A percentile compares a stretch with the other conserved stretches of the same genome.
These are phyloP conservation scores for Fragum fragum DNA, from an alignment of 2,888 invertebrate genomes.

Conservation along the genomic window DNA sequence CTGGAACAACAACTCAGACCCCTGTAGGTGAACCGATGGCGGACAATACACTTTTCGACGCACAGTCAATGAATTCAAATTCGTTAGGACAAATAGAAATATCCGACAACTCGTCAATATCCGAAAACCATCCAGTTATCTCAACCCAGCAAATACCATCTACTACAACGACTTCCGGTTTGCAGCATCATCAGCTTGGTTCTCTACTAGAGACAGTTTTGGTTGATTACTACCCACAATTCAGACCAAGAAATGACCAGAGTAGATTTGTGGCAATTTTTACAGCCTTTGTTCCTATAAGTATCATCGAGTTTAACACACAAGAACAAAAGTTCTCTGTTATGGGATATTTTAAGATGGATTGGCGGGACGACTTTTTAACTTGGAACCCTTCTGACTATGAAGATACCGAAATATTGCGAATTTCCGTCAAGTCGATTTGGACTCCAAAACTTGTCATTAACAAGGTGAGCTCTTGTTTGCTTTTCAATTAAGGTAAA, in stretches of 20 bases:
- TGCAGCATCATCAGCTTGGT: slow-evolving; percentile 2
- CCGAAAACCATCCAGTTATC: background rate
- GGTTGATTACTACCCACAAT: background rate
- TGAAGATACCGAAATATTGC: slow-evolving; percentile 4
- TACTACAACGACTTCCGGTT: background rate
- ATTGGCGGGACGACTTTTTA: slow-evolving; percentile 38
- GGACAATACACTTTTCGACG: background rate
- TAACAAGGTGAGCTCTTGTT: slow-evolving; percentile 9
- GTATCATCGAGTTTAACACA: slow-evolving; percentile 38
- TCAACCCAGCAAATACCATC: background rate
- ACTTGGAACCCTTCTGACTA: slow-evolving; percentile 25
- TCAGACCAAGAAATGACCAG: slow-evolving; percentile 26
- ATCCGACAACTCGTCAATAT: background rate
- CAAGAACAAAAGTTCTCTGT: slow-evolving; percentile 37
- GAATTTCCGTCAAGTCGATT: slow-evolving; percentile 23
- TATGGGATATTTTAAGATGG: slow-evolving; percentile 34
- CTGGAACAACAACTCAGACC: background rate
- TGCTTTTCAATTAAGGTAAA: background rate
- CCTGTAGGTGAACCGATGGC: background rate
- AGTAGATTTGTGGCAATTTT: background rate
- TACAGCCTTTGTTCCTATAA: slow-evolving; percentile 13
- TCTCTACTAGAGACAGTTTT: background rate
- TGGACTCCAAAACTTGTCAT: slow-evolving; percentile 40
- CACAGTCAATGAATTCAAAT: too few species aligned
- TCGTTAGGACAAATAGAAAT: background rate